Evolutionary conservation across 2,113 vertebrate species (phyloP), one percentile per base, ranked within the genome.

Genomic region (Bostrychus sinensis): DNA sequence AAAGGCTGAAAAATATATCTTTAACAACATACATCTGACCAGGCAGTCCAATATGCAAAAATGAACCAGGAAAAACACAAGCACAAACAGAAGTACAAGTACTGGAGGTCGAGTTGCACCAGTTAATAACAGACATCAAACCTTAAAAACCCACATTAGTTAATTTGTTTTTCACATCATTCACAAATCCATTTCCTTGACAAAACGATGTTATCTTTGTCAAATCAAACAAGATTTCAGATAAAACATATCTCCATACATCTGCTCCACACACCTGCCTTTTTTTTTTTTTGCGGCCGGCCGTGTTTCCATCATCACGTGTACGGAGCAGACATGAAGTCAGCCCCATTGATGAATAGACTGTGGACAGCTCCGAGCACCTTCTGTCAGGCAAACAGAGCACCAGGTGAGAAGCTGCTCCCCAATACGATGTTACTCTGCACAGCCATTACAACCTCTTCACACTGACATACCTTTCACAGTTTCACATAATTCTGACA

Each of bases 321-420:
- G 28, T 12, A 36, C 54, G 50, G 68, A 48, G 63, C 74, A 86
- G 78, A 87, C 80, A 60, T 73, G 23, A 71, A 82, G 79, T 75
- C 79, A 84, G 72, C 60, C 73, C n/a, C n/a, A n/a, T n/a, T 91
- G 86, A 90, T 83, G 75, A 83, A 88, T 89, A 68, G 84, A 55
- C 75, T 81, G 84, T 1, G 37, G 84, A 90, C 85, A 87, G 77
- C 77, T 63, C 56, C 62, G 78, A 83, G 75, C 67, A 63, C 34
- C 66, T 56, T 74, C 76, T 77, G 70, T 86, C 81, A 86, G 59
- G 78, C 64, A 57, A 77, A 58, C 54, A 26, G 69, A 16, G 19
- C 62, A 59, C 71, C 60, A 17, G 72, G 53, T 71, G 78, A 64
- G 19, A 45, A 23, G 45, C 5, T 34, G 11, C 7, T 34, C n/a